phyloP scores from a whole-genome alignment of 2,888 invertebrate genomes.

The Megastigmus dorsalis region DNA sequence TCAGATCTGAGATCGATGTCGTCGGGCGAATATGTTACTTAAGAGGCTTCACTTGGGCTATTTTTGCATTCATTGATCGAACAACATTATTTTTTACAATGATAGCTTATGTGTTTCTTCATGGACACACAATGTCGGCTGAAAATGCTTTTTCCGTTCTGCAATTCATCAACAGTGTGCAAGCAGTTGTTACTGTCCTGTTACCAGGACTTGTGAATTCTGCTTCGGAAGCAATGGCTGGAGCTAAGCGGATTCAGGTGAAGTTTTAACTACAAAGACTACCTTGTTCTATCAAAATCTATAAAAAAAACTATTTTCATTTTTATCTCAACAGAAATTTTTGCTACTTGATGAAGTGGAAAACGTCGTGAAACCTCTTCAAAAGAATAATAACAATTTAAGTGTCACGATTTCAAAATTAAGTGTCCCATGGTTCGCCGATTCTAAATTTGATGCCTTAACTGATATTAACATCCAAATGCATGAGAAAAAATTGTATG shows the following conservation, averaged over 20 bases:
- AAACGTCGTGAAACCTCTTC: not conserved
- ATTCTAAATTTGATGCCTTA: not conserved
- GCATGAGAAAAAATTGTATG: not conserved
- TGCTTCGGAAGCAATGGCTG: not conserved
- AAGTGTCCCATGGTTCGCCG: not conserved
- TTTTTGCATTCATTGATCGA: not conserved
- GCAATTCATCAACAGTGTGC: not conserved
- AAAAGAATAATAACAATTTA: not conserved
- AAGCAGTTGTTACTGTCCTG: not conserved
- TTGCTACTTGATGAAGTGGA: not conserved
- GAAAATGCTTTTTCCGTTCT: not conserved
- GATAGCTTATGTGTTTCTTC: not conserved
- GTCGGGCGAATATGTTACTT: not conserved
- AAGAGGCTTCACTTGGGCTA: not conserved
- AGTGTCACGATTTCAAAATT: not conserved
- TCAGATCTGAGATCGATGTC: no score
- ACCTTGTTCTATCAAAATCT: not conserved
- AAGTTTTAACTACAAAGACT: not conserved
- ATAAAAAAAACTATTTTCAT: not conserved
- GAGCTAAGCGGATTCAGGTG: not conserved
- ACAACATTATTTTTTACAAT: not conserved
- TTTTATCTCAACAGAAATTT: not conserved
- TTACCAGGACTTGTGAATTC: not conserved
- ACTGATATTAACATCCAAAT: not conserved
- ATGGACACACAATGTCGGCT: not conserved